Conservation (phyloP, 2,888 invertebrate species). For the Apotomis turbidana region DNA sequence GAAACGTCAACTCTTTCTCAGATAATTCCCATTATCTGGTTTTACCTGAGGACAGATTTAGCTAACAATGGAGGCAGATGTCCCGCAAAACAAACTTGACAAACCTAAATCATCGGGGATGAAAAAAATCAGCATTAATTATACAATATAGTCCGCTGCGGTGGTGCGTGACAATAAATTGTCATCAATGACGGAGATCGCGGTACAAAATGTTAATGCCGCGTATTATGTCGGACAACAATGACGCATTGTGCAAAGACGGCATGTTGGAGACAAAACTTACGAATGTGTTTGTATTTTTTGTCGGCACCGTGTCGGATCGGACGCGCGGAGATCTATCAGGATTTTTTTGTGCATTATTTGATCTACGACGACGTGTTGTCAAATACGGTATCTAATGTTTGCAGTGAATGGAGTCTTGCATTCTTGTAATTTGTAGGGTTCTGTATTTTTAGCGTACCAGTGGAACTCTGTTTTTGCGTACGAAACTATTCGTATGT, state of each 20-base stretch:
- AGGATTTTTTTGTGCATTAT: conserved; percentile 42
- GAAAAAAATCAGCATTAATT: conserved; percentile 64
- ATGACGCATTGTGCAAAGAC: conserved; percentile 77
- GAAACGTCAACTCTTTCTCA: conserved; percentile 78
- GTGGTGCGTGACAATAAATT: conserved; percentile 76
- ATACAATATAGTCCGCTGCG: conserved; percentile 62
- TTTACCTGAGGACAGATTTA: conserved; percentile 74
- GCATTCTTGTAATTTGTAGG: not conserved
- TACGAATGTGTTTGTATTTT: conserved; percentile 66
- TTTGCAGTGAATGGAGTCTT: not conserved
- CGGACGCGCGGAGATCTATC: conserved; percentile 10
- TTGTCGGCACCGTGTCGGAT: conserved; percentile 51
- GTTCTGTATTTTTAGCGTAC: no score
- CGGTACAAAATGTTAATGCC: conserved; percentile 80
- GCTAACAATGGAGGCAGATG: conserved; percentile 78
- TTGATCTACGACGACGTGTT: conserved; percentile 36
- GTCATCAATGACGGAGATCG: conserved; percentile 80
- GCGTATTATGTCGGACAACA: conserved; percentile 78
- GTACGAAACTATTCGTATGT: no score
- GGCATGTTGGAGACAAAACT: conserved; percentile 64
- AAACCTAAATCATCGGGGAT: conserved; percentile 70
- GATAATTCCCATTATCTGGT: conserved; percentile 78
- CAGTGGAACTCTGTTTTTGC: no score
- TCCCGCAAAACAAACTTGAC: conserved; percentile 80
- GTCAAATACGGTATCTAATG: conserved; percentile 29